Conservation (phyloP, 2,797 vertebrate species). For the Sebastes hubbsi region DNA sequence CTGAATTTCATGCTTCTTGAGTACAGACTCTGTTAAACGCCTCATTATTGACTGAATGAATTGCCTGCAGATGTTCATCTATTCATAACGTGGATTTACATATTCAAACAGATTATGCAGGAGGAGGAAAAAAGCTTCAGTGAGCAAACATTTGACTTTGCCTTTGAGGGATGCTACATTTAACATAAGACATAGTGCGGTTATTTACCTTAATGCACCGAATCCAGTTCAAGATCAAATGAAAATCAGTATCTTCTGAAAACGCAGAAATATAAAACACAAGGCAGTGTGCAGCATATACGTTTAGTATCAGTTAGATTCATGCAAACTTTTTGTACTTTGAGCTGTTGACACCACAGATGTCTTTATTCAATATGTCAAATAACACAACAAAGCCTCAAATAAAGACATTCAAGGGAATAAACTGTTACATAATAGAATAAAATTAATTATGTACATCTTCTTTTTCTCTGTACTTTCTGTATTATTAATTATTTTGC, state of each 20-base stretch:
- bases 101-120: conserved; percentile 71
- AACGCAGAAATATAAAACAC: conserved; percentile 1
- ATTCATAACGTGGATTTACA: conserved; percentile 76
- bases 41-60: conserved; percentile 75
- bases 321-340: not conserved
- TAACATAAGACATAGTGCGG: conserved; percentile 34
- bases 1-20: conserved; percentile 71
- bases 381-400: not conserved
- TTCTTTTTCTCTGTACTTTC: not conserved
- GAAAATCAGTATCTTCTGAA: not conserved
- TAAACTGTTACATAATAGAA: not conserved
- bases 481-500: conserved; percentile 13
- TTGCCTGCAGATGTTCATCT: conserved; percentile 76
- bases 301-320: not conserved
- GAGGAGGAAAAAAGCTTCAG: conserved; percentile 41
- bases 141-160: conserved; percentile 66
- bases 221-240: conserved; percentile 40
- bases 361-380: not conserved
- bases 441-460: not conserved
- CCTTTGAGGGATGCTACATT: conserved; percentile 60
- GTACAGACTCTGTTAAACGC: conserved; percentile 64
- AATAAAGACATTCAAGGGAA: not conserved
- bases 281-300: not conserved
- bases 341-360: not conserved
- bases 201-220: conserved; percentile 37